Conservation (phyloP, 1,140 invertebrate species). For the Drosophila tristis region DNA sequence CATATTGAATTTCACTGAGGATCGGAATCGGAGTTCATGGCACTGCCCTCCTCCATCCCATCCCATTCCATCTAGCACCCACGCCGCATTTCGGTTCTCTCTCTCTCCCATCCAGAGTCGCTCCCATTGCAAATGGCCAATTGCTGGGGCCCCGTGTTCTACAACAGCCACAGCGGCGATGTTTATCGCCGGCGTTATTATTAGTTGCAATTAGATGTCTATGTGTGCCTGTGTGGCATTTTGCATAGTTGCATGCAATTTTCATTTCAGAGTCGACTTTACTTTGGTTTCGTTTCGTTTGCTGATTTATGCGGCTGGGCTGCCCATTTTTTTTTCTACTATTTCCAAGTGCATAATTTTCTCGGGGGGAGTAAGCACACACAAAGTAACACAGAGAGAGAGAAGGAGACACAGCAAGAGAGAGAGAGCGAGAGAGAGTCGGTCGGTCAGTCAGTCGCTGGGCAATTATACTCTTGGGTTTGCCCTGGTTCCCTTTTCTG, state of each 20-base stretch:
- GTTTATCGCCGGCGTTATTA: slow-evolving; percentile 75
- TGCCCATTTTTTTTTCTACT: slow-evolving; percentile 11
- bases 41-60: slow-evolving; percentile 24
- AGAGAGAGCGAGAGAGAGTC: slow-evolving; percentile 27
- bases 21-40: slow-evolving; percentile 43
- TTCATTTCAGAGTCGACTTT: slow-evolving; percentile 12
- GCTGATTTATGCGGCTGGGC: slow-evolving; percentile 46
- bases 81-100: slow-evolving; percentile 16
- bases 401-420: slow-evolving; percentile 9
- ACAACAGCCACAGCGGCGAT: slow-evolving; percentile 48
- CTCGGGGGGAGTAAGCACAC: background rate
- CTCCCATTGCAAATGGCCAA: slow-evolving; percentile 56
- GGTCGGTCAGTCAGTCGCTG: slow-evolving; percentile 35
- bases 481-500: slow-evolving; percentile 46
- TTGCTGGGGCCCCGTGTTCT: slow-evolving; percentile 54
- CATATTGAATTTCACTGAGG: slow-evolving; percentile 69
- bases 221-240: slow-evolving; percentile 61
- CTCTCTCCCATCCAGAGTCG: slow-evolving; percentile 24
- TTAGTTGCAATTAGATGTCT: slow-evolving; percentile 81
- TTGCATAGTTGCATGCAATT: slow-evolving; percentile 74
- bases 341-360: slow-evolving; percentile 47
- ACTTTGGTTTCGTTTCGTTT: slow-evolving; percentile 33
- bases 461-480: slow-evolving; percentile 34
- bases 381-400: background rate
- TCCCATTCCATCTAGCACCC: background rate